Evolutionary conservation across 2,113 vertebrate species (phyloP).

Genomic region (Addax nasomaculatus): DNA sequence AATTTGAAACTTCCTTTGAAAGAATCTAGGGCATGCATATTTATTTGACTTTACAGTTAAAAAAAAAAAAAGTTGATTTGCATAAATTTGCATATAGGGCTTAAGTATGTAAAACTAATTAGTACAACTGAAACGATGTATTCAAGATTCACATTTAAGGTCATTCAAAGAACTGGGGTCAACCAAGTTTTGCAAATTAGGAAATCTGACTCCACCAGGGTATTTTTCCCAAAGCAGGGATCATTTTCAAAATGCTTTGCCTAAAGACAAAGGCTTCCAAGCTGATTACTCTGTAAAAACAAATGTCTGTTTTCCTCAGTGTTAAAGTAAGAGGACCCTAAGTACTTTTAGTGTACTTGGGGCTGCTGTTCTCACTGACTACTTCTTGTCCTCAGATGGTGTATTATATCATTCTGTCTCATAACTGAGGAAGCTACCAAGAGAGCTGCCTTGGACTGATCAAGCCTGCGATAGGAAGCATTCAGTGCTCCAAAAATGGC

Average conservation of each 20-base stretch:
- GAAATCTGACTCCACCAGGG: not conserved
- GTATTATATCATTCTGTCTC: not conserved
- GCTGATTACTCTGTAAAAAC: not conserved
- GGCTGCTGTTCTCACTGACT: not conserved
- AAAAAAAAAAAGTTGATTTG: not conserved
- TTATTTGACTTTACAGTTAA: slow-evolving; percentile 37
- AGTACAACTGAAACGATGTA: slow-evolving; percentile 19
- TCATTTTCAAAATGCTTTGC: slow-evolving; percentile 20
- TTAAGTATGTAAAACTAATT: slow-evolving; percentile 62
- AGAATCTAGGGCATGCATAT: slow-evolving; percentile 12
- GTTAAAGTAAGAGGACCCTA: not conserved
- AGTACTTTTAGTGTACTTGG: not conserved
- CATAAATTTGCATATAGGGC: slow-evolving; percentile 57
- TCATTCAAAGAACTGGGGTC: slow-evolving; percentile 31
- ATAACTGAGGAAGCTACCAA: not conserved
- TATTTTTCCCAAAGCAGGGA: not conserved
- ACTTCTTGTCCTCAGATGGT: not conserved
- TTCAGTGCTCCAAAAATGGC: slow-evolving; percentile 21
- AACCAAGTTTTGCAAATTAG: slow-evolving; percentile 27
- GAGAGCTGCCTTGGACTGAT: not conserved
- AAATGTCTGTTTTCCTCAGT: not conserved
- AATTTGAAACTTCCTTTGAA: slow-evolving; percentile 5
- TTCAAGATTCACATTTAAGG: slow-evolving; percentile 38
- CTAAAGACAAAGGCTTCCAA: not conserved
- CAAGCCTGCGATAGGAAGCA: not conserved